Base-by-base conservation (phyloP, 2,797 vertebrate genomes). In the Phoebastria nigripes region DNA sequence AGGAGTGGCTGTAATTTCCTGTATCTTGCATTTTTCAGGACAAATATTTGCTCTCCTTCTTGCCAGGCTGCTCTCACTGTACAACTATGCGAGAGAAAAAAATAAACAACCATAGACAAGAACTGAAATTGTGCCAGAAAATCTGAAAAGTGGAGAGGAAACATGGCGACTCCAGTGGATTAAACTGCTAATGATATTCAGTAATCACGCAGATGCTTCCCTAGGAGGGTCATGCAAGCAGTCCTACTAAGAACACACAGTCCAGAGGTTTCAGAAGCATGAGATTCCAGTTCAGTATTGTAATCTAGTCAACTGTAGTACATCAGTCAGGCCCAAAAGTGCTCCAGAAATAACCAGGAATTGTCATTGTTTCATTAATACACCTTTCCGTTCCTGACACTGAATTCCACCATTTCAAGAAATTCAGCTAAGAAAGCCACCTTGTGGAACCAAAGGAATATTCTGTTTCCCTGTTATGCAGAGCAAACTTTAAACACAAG, bases 21-120 rank as follows among this genome's bases (percentile, higher is more conserved):
- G 80, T 59, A 51, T 95, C 73, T 89, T 95, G 87, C 78, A 93
- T 95, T 93, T 96, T 89, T 89, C 74, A 87, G 67, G 89, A 89
- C 55, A 95, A 91, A 67, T 87, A 95, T 92, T 93, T 89, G 80
- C 63, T 93, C 77, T 93, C 80, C 88, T 85, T 90, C 91, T 96
- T 93, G 93, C 73, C 93, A 95, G 83, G 73, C 54, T 93, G 80
- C 42, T 95, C 69, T 97, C 73, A 95, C 76, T 94, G 80, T 84
- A 84, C 22, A 91, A 87, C 86, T 82, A 92, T 73, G 93, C 2
- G 5, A 94, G 86, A 90, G 61, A 91, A 90, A 76, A 95, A 94
- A 97, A 93, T 90, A 83, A 95, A 72, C 58, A 89, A 90, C 92
- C 80, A 89, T n/a, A 94, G 77, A 96, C 66, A 86, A 94, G 90